phyloP scores from a whole-genome alignment of 2,113 vertebrate genomes.

The Cairina moschata region DNA sequence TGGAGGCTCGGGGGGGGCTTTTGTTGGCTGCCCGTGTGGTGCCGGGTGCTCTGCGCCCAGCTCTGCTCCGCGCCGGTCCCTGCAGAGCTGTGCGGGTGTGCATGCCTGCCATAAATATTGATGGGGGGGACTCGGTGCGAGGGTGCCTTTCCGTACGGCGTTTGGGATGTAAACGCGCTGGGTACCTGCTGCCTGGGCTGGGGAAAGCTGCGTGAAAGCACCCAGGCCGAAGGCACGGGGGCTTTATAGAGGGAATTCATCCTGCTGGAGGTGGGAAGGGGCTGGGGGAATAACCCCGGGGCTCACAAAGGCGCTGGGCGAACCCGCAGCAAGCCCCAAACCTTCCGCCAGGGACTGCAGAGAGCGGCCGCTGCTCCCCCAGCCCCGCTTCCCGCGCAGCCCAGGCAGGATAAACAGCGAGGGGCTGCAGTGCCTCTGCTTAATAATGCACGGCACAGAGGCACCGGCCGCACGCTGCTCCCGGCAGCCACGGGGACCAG shows the following conservation, averaged over 20 bases:
- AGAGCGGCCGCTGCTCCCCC: rapidly evolving
- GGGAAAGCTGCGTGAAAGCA: neutral
- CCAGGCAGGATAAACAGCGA: neutral
- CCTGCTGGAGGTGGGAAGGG: neutral
- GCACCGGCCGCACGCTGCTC: neutral
- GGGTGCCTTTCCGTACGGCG: neutral
- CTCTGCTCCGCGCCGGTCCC: neutral
- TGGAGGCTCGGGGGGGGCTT: neutral
- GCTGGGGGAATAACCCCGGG: neutral
- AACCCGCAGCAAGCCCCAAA: neutral
- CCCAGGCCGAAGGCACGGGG: neutral
- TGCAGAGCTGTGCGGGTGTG: constrained; percentile 29
- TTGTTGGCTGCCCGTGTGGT: neutral
- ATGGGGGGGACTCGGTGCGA: neutral
- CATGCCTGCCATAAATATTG: constrained; percentile 58
- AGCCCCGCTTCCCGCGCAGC: neutral
- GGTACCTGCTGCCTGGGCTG: constrained; percentile 14
- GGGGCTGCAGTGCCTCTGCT: constrained; percentile 55
- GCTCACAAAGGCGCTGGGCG: neutral
- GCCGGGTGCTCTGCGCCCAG: neutral
- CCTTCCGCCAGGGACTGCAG: neutral
- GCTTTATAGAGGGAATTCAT: neutral
- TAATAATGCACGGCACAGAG: constrained; percentile 50
- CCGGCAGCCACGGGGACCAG: neutral
- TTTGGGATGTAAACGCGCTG: constrained; percentile 6